Evolutionary conservation across 2,797 vertebrate genomes (phyloP), one percentile per base, ranked within the genome.

Genomic region (Crocidura indochinensis): DNA sequence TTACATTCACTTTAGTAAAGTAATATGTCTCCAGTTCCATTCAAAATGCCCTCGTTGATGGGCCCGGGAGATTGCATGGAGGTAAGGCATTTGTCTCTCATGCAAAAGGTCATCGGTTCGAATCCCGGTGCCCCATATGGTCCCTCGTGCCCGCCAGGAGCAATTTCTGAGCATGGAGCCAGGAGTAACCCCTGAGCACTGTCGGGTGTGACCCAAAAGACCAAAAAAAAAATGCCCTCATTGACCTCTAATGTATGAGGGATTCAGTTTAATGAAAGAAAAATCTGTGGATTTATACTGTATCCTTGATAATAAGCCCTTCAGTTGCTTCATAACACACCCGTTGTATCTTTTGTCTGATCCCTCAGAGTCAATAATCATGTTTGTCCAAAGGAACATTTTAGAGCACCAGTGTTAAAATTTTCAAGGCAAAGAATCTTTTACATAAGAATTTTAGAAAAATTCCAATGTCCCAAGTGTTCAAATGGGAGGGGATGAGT

Each of bases 371-470:
- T 31, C 1, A 71, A 72, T 4, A 65, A 53, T 87, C 12, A 74
- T 19, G 15, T 38, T 62, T 73, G 68, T 20, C 26, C 3, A 75
- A 62, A 1, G 38, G 38, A 38, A 38, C 38, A 62, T 85, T 82
- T 75, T 67, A 80, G 46, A 93, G 79, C 8, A n/a, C 8, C 0
- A 27, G 19, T 51, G 46, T 10, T 62, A 64, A 76, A 1, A 71
- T 72, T 80, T 64, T 90, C 68, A 15, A 19, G 6, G 6, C 29
- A 0, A 53, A 85, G 9, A 76, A 60, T 64, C 10, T 1, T 64
- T 60, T 72, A 38, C 38, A 38, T 38, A 38, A 38, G 38, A 38
- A 49, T 19, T 84, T 81, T 11, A 68, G 20, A 94, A 49, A 93
- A 90, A 24, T 88, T 9, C 15, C 53, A 83, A 31, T 22, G 79